phyloP scores from a whole-genome alignment of 1,140 invertebrate genomes.

The Macrosteles quadrilineatus region DNA sequence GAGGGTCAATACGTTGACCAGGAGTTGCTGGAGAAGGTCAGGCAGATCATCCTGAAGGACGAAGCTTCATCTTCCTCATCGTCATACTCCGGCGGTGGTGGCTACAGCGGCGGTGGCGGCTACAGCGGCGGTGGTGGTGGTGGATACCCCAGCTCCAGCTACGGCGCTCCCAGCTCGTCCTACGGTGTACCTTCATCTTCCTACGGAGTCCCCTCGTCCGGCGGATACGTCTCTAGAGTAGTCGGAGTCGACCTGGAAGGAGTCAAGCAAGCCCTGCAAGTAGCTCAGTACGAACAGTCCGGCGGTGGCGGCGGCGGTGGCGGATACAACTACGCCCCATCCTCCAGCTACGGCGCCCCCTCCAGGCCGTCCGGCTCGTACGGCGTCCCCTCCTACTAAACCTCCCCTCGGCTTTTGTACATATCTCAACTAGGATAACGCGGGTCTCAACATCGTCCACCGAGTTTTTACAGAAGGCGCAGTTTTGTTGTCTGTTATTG shows the following conservation, averaged over 20 bases:
- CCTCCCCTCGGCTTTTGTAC: constrained; percentile 14
- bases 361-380: constrained; percentile 62
- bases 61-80: constrained; percentile 61
- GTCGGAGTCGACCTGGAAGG: constrained; percentile 74
- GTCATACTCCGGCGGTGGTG: constrained; percentile 49
- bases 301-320: constrained; percentile 52
- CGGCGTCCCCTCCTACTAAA: constrained; percentile 54
- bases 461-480: constrained; percentile 16
- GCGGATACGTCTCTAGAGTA: constrained; percentile 59
- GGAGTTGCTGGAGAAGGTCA: constrained; percentile 69
- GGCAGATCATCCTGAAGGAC: constrained; percentile 77
- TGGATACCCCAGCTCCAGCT: constrained; percentile 49
- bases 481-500: constrained; percentile 13
- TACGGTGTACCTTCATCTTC: constrained; percentile 56
- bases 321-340: constrained; percentile 54
- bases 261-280: constrained; percentile 73
- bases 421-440: constrained; percentile 13
- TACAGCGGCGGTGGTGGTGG: constrained; percentile 50
- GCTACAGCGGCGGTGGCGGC: constrained; percentile 49
- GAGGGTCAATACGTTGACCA: constrained; percentile 78
- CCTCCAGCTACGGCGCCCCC: constrained; percentile 62
- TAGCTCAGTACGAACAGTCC: constrained; percentile 67
- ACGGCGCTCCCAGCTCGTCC: constrained; percentile 55
- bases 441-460: background rate
- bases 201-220: constrained; percentile 54